phyloP scores from a whole-genome alignment of 2,113 vertebrate genomes.

The Turdus rufiventris region DNA sequence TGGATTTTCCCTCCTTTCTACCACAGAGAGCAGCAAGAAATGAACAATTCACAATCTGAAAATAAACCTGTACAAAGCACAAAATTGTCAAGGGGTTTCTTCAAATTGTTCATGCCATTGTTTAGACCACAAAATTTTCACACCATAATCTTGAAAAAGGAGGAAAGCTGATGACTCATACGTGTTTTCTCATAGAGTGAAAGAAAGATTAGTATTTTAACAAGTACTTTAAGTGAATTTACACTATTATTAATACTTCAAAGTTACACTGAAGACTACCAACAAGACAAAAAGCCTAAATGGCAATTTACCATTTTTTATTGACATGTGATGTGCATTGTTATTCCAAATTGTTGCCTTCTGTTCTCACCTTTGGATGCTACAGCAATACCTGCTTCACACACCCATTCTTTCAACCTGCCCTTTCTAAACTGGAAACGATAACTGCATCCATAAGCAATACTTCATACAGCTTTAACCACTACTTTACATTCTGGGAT shows the following conservation, averaged over 20 bases:
- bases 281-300: not conserved
- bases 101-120: not conserved
- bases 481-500: not conserved
- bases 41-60: not conserved
- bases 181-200: not conserved
- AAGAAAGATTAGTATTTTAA: not conserved
- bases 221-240: not conserved
- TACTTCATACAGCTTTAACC: not conserved
- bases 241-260: not conserved
- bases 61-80: not conserved
- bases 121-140: not conserved
- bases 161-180: not conserved
- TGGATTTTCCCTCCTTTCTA: not conserved
- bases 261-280: not conserved
- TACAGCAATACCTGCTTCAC: not conserved
- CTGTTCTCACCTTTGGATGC: not conserved
- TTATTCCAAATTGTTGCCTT: not conserved
- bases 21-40: not conserved
- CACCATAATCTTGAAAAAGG: not conserved
- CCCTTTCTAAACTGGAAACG: not conserved
- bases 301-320: not conserved
- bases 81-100: not conserved
- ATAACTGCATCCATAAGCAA: not conserved
- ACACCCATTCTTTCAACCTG: not conserved
- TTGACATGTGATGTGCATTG: fast-evolving